These are phyloP conservation scores for Heliothis subflexa DNA, from an alignment of 1,140 invertebrate genomes.

Conservation along the genomic window DNA sequence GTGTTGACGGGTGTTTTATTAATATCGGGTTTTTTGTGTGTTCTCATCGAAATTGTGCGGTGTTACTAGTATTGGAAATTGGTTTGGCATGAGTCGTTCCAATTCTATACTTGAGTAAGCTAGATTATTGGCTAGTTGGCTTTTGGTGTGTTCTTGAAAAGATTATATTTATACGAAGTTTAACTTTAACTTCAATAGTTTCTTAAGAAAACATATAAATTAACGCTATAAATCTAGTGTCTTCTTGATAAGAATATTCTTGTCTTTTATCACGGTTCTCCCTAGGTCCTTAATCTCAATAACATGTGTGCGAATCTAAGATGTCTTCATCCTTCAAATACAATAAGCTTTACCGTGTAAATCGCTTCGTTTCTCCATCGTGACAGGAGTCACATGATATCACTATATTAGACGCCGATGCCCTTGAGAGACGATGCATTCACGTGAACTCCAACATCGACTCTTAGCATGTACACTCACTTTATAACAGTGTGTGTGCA, in stretches of 20 bases:
- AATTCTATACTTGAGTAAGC: too few relatives aligned
- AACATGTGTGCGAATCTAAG: conserved; percentile 11
- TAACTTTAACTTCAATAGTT: too few relatives aligned
- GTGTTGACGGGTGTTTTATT: conserved; percentile 20
- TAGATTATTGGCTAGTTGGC: too few relatives aligned
- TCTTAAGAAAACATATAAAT: too few relatives aligned
- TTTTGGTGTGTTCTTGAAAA: too few relatives aligned
- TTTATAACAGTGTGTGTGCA: conserved; percentile 11
- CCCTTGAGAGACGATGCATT: conserved; percentile 45
- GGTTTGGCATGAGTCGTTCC: background rate
- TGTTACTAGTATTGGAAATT: conserved; percentile 4
- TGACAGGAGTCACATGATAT: conserved; percentile 52
- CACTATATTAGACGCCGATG: conserved; percentile 51
- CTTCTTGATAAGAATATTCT: too few relatives aligned
- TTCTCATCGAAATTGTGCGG: conserved; percentile 11
- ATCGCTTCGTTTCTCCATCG: conserved; percentile 27
- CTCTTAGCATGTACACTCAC: background rate
- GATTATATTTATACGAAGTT: too few relatives aligned
- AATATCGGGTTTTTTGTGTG: conserved; percentile 18
- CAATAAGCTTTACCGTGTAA: conserved; percentile 50
- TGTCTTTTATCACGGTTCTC: too few relatives aligned
- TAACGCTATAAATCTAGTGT: too few relatives aligned
- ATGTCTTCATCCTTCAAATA: conserved; percentile 24
- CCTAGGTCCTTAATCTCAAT: conserved; percentile 3
- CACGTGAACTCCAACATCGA: conserved; percentile 50